Base-by-base conservation (phyloP, 2,888 invertebrate species). In the Eucera pruinosa region DNA sequence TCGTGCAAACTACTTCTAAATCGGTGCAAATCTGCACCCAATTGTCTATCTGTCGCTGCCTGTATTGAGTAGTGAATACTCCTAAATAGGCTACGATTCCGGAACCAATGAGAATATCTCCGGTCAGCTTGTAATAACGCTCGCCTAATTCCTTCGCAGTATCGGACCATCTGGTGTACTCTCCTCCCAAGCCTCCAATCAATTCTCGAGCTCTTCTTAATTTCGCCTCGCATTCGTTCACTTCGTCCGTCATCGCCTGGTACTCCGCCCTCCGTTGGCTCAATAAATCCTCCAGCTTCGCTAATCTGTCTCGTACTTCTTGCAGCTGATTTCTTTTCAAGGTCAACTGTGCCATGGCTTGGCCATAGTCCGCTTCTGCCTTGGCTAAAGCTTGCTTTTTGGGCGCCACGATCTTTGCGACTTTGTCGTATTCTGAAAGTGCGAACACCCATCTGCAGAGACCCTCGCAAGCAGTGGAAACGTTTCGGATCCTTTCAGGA, bases 391-490 rank as follows among this genome's bases (percentile, higher is more conserved):
- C 97, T 79, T 96, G 94, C 91, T 97, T 98, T 93, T 99, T 99
- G 0, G 99, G 99, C 0, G 98, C 98, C 23, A 98, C 97, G 18
- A 97, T 95, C 92, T 97, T 97, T 0, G 98, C 97, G 0, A 98
- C 98, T 85, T 96, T 96, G 92, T 98, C 98, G 91, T 99, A 99
- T 88, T 98, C 97, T 2, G 97, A 97, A 91, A 99, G 95, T 0
- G 99, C 99, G 80, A 97, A 95, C 13, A 98, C 97, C 99, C 99
- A 99, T 89, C 97, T 96, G 91, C 98, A 98, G 87, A 97, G 93
- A 78, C 96, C 98, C 93, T 98, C 98, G 87, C 97, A 97, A 11
- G 98, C 98, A 0, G 96, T 96, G 0, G 98, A 98, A 0, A 97
- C 98, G 0, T 95, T 93, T 88, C 95, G 95, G 52, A 98, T 95